Evolutionary conservation across 2,888 invertebrate species (phyloP).

Genomic region (Rotaria sp.): DNA sequence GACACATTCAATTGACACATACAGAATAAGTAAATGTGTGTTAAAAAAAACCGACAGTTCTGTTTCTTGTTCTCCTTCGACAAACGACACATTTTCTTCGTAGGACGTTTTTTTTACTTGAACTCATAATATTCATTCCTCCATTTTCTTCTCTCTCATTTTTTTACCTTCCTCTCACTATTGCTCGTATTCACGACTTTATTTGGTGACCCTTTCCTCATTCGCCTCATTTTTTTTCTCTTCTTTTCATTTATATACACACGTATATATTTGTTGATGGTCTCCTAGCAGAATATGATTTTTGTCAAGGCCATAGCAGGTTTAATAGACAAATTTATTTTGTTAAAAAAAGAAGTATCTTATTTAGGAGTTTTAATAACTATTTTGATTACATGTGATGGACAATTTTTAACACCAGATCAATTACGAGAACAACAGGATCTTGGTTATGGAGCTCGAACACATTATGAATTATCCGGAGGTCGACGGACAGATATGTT

Average conservation of each 20-base stretch:
- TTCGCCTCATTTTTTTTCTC: neutral
- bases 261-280: neutral
- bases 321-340: neutral
- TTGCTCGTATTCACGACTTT: neutral
- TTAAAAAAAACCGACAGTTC: neutral
- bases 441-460: neutral
- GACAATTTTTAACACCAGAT: conserved; percentile 25
- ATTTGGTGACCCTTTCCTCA: neutral
- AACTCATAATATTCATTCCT: neutral
- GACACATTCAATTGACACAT: neutral
- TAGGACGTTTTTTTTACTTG: neutral
- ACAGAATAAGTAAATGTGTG: neutral
- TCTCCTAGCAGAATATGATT: neutral
- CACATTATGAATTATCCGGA: conserved; percentile 18
- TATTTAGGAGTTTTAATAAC: neutral
- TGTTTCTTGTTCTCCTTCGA: neutral
- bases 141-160: neutral
- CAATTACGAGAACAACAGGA: conserved; percentile 11
- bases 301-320: neutral
- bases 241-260: neutral
- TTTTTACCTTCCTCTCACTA: neutral
- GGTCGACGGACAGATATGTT: conserved; percentile 20
- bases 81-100: neutral
- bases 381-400: neutral
- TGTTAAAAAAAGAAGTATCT: neutral